Evolutionary conservation across 2,113 vertebrate genomes (phyloP), one percentile per base, ranked within the genome.

Genomic region (Calyptomena viridis): DNA sequence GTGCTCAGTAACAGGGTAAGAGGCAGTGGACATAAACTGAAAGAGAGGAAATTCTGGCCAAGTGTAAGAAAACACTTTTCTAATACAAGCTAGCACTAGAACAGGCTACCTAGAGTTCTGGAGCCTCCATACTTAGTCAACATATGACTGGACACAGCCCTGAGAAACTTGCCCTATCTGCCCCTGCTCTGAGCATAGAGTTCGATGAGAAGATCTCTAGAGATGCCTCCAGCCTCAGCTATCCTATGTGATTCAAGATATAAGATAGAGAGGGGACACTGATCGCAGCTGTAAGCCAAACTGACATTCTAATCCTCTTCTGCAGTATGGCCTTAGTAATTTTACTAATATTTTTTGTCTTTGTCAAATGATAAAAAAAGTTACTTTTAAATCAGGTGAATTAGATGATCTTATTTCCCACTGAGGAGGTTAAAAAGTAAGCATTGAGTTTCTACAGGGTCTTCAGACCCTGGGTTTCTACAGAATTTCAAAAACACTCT

Each of bases 191-290:
- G 30, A 44, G 8, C 20, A 30, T 5, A 27, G 11, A 63, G 3
- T 64, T 60, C 14, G 53, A 59, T 40, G 44, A 44, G 35, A 40
- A 31, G 11, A 33, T 33, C 25, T 63, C 30, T 8, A 14, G 20
- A 67, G 8, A 21, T 33, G 30, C 33, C 13, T 83, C 50, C 39
- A 56, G 14, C 21, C 8, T 81, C 50, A 63, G 21, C 5, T 17
- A 20, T 31, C 7, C 47, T 47, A 9, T 40, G 33, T 0, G 0
- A 42, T 62, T 66, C 60, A 68, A 28, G 12, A 13, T 20, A 23
- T 31, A 17, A 53, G n/a, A 60, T 1, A 67, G 17, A 78, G 37
- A 68, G 47, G 5, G 33, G n/a, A 72, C 84, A 44, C 2, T 39
- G n/a, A 50, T 28, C 50, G 7, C 8, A 71, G 46, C 49, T 60